Conservation (phyloP, 2,797 vertebrate genomes). For the Natrix natrix region DNA sequence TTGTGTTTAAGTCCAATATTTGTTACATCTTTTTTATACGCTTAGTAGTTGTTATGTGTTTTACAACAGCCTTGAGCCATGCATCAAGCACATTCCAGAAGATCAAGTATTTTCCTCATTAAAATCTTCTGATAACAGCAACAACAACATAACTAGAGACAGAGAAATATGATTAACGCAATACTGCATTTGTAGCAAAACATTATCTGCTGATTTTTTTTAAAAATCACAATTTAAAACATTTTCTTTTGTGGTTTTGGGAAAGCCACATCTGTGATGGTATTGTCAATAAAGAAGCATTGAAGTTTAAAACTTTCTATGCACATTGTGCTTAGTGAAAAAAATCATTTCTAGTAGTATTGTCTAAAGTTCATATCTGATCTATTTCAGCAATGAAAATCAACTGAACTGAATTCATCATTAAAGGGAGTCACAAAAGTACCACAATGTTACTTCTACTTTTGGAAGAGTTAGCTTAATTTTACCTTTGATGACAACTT, state of each 20-base stretch:
- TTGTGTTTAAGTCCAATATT: not conserved
- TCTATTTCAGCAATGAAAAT: not conserved
- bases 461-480: not conserved
- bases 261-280: not conserved
- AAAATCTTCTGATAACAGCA: not conserved
- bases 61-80: not conserved
- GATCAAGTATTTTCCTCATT: not conserved
- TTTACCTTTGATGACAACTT: not conserved
- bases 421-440: not conserved
- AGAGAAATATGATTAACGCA: not conserved
- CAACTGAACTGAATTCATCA: not conserved
- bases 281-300: not conserved
- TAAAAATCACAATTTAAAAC: not conserved
- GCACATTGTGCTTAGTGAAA: not conserved
- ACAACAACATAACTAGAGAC: not conserved
- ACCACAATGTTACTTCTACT: not conserved
- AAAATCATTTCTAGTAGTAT: not conserved
- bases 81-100: not conserved
- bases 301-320: not conserved
- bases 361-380: not conserved
- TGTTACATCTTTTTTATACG: not conserved
- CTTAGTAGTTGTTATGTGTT: not conserved
- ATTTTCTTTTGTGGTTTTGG: not conserved
- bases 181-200: not conserved
- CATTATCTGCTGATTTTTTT: not conserved